phyloP scores from a whole-genome alignment of 2,797 vertebrate species.

The Bradypus variegatus region DNA sequence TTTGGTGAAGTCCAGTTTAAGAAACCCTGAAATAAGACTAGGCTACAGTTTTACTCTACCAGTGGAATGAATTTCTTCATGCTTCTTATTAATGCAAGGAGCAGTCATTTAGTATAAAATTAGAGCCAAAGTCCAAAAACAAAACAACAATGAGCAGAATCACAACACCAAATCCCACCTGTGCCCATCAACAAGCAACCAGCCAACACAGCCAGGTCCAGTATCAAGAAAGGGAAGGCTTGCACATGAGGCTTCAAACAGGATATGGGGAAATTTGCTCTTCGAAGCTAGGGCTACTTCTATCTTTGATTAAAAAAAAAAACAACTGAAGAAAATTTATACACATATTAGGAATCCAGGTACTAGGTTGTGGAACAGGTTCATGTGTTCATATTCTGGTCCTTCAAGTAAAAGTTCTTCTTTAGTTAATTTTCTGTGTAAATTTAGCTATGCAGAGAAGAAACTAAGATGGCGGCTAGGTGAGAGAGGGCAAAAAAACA shows the following conservation, averaged over 20 bases:
- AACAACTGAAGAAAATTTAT: background rate
- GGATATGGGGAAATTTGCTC: background rate
- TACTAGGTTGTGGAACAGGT: background rate
- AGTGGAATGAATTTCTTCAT: background rate
- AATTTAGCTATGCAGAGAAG: background rate
- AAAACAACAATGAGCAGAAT: background rate
- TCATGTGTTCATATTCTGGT: background rate
- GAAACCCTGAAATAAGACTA: background rate
- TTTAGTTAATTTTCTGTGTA: slow-evolving; percentile 20
- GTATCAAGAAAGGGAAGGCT: background rate
- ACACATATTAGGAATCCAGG: background rate
- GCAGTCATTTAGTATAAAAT: background rate
- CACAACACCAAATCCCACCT: background rate
- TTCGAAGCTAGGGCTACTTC: background rate
- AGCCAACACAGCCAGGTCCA: background rate
- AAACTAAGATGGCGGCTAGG: no score
- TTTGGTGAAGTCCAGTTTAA: background rate
- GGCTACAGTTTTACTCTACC: background rate
- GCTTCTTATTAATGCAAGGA: background rate
- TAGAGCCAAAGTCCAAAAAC: background rate
- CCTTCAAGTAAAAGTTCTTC: background rate
- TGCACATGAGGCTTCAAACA: background rate
- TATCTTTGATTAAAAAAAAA: background rate
- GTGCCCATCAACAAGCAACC: background rate
- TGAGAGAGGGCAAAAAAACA: no score